phyloP scores from a whole-genome alignment of 2,888 invertebrate genomes.

The Apamea epomidion region DNA sequence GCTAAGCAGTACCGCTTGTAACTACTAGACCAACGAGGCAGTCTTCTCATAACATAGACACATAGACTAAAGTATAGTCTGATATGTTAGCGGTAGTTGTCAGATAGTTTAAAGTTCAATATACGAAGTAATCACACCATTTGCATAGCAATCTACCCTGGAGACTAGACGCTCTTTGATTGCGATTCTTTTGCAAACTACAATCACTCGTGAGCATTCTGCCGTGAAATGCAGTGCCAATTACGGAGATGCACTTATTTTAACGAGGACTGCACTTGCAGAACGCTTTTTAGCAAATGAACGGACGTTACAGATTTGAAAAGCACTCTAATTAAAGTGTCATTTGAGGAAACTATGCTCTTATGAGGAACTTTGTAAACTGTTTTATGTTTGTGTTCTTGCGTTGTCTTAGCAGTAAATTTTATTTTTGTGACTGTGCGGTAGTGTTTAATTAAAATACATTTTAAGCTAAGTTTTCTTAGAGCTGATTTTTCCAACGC shows the following conservation, averaged over 20 bases:
- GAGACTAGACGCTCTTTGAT: constrained; percentile 54
- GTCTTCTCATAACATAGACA: constrained; percentile 13
- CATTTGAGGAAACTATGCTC: constrained; percentile 10
- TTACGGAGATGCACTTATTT: constrained; percentile 65
- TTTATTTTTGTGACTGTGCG: neutral
- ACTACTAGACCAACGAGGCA: neutral
- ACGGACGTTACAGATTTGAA: constrained; percentile 39
- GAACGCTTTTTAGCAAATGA: constrained; percentile 41
- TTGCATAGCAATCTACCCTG: constrained; percentile 53
- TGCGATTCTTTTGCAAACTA: constrained; percentile 65
- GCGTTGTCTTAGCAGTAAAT: too few relatives aligned
- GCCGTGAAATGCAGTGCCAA: constrained; percentile 64
- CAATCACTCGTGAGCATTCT: constrained; percentile 58
- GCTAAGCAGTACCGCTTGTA: neutral
- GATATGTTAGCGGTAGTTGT: constrained; percentile 26
- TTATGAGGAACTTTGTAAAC: neutral
- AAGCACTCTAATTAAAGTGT: constrained; percentile 44
- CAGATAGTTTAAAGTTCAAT: constrained; percentile 40
- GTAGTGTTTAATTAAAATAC: neutral
- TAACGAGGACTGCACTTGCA: constrained; percentile 49
- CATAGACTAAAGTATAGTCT: neutral
- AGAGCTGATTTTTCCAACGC: too few relatives aligned
- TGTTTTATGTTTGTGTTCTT: neutral
- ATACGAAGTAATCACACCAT: constrained; percentile 51
- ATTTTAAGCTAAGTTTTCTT: neutral